Evolutionary conservation across 1,140 invertebrate genomes (phyloP).

Genomic region (Philotrypesis tridentata): DNA sequence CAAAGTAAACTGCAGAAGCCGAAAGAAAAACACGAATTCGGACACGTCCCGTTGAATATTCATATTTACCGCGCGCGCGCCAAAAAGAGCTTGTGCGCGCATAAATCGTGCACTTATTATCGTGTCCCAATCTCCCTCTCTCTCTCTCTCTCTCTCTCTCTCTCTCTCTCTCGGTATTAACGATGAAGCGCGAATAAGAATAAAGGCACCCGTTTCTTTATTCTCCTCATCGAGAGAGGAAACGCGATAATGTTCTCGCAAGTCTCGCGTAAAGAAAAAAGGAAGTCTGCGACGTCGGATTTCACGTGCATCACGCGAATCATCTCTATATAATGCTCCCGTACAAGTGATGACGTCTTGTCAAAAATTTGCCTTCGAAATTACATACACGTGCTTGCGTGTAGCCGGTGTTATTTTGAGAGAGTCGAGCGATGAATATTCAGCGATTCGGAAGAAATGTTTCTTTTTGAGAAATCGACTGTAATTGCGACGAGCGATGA

Average conservation of each 20-base stretch:
- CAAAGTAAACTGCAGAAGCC: too few species aligned
- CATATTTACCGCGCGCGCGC: background rate
- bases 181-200: background rate
- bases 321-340: slow-evolving; percentile 5
- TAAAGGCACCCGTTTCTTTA: background rate
- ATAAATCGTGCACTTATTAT: slow-evolving; percentile 18
- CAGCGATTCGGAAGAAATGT: too few species aligned
- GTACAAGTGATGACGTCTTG: background rate
- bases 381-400: background rate
- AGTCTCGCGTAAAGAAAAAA: background rate
- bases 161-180: background rate
- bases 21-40: background rate
- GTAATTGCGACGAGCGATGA: too few species aligned
- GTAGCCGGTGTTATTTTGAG: background rate
- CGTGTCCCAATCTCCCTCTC: background rate
- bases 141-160: background rate
- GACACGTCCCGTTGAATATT: background rate
- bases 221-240: background rate
- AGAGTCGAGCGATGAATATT: background rate
- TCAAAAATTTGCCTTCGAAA: background rate
- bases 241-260: slow-evolving; percentile 12
- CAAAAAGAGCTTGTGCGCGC: background rate
- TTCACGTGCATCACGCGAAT: slow-evolving; percentile 3
- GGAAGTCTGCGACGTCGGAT: background rate
- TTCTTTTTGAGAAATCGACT: too few species aligned